Evolutionary conservation across 2,797 vertebrate genomes (phyloP).

Genomic region (Chrysolophus pictus): DNA sequence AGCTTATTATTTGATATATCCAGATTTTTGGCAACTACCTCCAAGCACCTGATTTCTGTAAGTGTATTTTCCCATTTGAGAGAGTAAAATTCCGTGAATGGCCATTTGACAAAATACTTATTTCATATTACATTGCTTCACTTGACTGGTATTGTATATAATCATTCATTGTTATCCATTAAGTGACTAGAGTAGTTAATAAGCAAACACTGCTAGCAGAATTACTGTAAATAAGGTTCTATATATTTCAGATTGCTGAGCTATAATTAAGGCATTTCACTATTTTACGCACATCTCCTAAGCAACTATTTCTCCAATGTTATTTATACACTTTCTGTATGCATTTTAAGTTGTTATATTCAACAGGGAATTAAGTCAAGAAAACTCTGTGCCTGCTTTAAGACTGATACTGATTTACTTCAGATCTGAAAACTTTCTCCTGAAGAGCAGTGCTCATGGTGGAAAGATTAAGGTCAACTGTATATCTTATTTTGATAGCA

Average conservation of each 20-base stretch:
- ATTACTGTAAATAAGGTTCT: slow-evolving; percentile 61
- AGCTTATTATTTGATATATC: background rate
- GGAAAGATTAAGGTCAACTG: slow-evolving; percentile 82
- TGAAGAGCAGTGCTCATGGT: slow-evolving; percentile 83
- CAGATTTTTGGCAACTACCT: slow-evolving; percentile 34
- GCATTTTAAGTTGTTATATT: slow-evolving; percentile 67
- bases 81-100: slow-evolving; percentile 24
- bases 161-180: slow-evolving; percentile 59
- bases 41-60: slow-evolving; percentile 46
- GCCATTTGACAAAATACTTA: slow-evolving; percentile 37
- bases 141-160: slow-evolving; percentile 27
- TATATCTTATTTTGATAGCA: slow-evolving; percentile 69
- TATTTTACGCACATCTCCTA: slow-evolving; percentile 64
- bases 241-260: slow-evolving; percentile 51
- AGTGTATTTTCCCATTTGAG: slow-evolving; percentile 7
- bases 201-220: slow-evolving; percentile 42
- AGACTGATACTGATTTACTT: slow-evolving; percentile 74
- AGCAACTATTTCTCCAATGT: slow-evolving; percentile 39
- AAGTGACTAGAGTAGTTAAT: slow-evolving; percentile 57
- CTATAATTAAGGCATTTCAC: slow-evolving; percentile 69
- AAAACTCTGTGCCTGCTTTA: slow-evolving; percentile 58
- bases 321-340: slow-evolving; percentile 71
- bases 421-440: slow-evolving; percentile 82
- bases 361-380: slow-evolving; percentile 60
- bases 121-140: slow-evolving; percentile 24